Base-by-base conservation (phyloP, 2,113 vertebrate species). In the Psittacara wagleri region DNA sequence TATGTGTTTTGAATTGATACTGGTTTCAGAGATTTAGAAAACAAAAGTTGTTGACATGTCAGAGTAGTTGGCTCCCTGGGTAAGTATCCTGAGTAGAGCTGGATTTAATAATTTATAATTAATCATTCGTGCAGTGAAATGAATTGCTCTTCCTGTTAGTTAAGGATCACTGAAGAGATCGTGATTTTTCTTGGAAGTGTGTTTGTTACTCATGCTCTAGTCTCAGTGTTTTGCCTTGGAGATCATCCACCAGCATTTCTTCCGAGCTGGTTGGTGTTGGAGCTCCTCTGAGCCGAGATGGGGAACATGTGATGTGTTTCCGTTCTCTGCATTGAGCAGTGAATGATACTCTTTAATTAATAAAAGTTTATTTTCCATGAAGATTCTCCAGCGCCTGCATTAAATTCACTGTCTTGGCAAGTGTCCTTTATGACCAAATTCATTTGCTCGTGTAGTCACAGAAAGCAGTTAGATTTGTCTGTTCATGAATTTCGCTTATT, bases 31-130 rank as follows among this genome's bases (percentile, higher is more conserved):
- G 66, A 95, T 76, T 27, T 52, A 92, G 85, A 88, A 94, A 94
- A 93, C 80, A 88, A 89, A 94, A 96, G 87, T 91, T 95, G 54
- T 85, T 91, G 88, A 92, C 63, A 55, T 82, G 46, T 85, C 13
- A 4, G 68, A 93, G 91, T 54, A 63, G 44, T 95, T 85, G 62
- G 43, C 76, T 96, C 81, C 54, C 83, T 14, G 83, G 31, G 59
- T 94, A 87, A 89, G 83, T 87, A 89, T 89, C 70, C 63, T 35
- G 70, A 82, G 46, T 66, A 55, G 92, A 87, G 88, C 91, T 96
- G 96, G 94, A 92, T 96, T 96, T 94, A 95, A 96, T 96, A 94
- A 95, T 85, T 95, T 85, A 29, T 86, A 92, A 96, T 96, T 96
- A 96, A 87, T 94, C 77, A 73, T 95, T 95, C 19, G 5, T 96